A percentile compares a stretch with the other conserved stretches of the same genome.
phyloP scores from a whole-genome alignment of 2,113 vertebrate species.

The Nesoenas mayeri region DNA sequence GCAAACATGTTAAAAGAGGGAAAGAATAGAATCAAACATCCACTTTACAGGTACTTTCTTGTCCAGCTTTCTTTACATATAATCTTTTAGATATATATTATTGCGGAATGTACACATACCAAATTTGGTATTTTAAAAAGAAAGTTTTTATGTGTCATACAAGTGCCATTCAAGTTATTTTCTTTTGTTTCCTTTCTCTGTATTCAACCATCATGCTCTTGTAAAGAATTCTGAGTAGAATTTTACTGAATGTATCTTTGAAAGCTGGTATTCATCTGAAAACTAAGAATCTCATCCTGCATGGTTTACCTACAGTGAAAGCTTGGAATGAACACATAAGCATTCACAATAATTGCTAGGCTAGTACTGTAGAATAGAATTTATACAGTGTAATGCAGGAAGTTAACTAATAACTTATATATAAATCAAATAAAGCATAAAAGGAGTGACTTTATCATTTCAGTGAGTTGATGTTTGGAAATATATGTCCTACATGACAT shows the following conservation, averaged over 20 bases:
- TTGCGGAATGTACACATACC: background rate
- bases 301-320: background rate
- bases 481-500: background rate
- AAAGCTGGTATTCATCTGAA: background rate
- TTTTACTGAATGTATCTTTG: background rate
- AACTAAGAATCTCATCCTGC: background rate
- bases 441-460: background rate
- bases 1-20: background rate
- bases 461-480: background rate
- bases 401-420: background rate
- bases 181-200: background rate
- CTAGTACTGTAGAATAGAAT: background rate
- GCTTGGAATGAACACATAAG: background rate
- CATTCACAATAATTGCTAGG: background rate
- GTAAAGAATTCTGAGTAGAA: background rate
- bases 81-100: background rate
- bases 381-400: background rate
- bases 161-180: background rate
- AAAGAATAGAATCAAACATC: background rate
- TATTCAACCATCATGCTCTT: background rate
- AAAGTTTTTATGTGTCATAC: background rate
- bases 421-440: background rate
- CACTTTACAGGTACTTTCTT: background rate
- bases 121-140: background rate
- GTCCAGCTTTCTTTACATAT: background rate